Conservation (phyloP, 2,797 vertebrate species). For the Alosa sapidissima region DNA sequence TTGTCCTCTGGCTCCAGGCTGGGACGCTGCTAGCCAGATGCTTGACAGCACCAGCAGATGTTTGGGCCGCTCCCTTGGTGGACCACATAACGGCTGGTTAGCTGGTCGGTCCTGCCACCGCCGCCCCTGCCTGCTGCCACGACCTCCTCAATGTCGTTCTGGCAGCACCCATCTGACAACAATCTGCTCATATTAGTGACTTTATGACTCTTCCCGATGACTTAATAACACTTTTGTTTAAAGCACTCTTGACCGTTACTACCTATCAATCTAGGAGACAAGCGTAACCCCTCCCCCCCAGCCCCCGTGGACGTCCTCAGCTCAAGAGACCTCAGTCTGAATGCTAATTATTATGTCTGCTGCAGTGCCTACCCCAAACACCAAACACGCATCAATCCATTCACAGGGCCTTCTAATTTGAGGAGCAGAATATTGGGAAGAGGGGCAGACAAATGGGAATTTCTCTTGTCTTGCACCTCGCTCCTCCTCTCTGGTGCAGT, state of each 20-base stretch:
- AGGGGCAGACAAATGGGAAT: slow-evolving; percentile 38
- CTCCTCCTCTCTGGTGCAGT: neutral
- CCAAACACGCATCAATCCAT: slow-evolving; percentile 49
- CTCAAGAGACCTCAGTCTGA: slow-evolving; percentile 40
- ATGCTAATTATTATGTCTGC: slow-evolving; percentile 49
- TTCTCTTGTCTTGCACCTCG: slow-evolving; percentile 11
- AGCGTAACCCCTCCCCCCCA: neutral
- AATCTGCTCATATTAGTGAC: neutral
- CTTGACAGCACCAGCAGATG: neutral
- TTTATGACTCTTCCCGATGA: neutral
- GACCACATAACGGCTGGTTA: neutral
- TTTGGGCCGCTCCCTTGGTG: neutral
- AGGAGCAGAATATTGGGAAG: slow-evolving; percentile 35
- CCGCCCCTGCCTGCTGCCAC: neutral
- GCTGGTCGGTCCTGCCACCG: neutral
- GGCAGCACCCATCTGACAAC: neutral
- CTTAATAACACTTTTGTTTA: neutral
- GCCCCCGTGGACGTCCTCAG: neutral
- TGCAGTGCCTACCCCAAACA: slow-evolving; percentile 35
- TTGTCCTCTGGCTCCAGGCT: neutral
- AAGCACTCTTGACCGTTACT: neutral
- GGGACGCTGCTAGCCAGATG: neutral
- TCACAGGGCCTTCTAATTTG: slow-evolving; percentile 35
- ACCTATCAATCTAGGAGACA: neutral
- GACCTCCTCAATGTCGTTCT: neutral